A percentile compares a stretch with the other conserved stretches of the same genome.
These are phyloP conservation scores for Misgurnus mizolepis DNA, from an alignment of 2,113 vertebrate genomes.

Conservation along the genomic window DNA sequence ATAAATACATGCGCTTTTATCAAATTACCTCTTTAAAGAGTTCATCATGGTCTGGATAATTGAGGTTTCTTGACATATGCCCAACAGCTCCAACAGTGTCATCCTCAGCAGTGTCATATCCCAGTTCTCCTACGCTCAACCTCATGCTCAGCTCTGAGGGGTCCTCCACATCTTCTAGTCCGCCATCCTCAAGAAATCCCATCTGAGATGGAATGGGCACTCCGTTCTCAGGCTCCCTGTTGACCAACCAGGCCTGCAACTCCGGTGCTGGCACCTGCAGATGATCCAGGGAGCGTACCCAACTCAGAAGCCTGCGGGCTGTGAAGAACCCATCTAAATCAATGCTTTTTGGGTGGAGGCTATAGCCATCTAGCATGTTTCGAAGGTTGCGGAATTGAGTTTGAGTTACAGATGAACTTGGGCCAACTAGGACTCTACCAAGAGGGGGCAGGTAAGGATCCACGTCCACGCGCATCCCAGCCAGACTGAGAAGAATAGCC, in stretches of 20 bases:
- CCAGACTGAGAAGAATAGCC: slow-evolving; percentile 92
- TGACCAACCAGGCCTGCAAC: slow-evolving; percentile 90
- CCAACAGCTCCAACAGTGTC: slow-evolving; percentile 77
- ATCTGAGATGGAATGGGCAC: slow-evolving; percentile 71
- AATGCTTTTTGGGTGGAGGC: slow-evolving; percentile 84
- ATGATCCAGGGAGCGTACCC: slow-evolving; percentile 84
- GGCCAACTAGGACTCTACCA: slow-evolving; percentile 85
- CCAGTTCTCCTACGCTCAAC: slow-evolving; percentile 67
- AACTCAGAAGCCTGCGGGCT: slow-evolving; percentile 81
- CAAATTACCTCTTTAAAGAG: slow-evolving; percentile 81
- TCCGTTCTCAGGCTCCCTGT: slow-evolving; percentile 81
- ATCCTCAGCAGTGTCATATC: slow-evolving; percentile 67
- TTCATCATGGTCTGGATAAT: slow-evolving; percentile 60
- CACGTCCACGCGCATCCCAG: slow-evolving; percentile 87
- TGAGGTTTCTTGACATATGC: slow-evolving; percentile 63
- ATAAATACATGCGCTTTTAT: too few relatives aligned
- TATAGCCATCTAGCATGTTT: slow-evolving; percentile 81
- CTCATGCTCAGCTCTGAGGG: slow-evolving; percentile 39
- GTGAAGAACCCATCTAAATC: slow-evolving; percentile 87
- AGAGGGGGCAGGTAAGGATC: slow-evolving; percentile 85
- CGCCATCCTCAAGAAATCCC: slow-evolving; percentile 75
- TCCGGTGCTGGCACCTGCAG: slow-evolving; percentile 84
- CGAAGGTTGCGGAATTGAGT: slow-evolving; percentile 87
- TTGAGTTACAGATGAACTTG: slow-evolving; percentile 85
- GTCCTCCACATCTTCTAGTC: slow-evolving; percentile 58